Conservation (phyloP, 2,113 vertebrate species). For the Pongo abelii region DNA sequence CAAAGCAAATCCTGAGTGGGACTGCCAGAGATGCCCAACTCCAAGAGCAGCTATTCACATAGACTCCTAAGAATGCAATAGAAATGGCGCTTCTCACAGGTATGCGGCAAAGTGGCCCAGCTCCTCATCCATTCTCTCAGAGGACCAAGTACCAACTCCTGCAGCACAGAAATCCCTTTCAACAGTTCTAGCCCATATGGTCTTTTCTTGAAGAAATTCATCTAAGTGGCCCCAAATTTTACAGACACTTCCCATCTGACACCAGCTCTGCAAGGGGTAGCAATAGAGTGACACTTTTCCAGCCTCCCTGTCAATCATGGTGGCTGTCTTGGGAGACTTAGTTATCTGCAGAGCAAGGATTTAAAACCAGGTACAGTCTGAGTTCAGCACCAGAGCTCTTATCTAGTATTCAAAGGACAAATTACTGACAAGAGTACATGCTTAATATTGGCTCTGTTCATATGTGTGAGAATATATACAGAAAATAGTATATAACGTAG, state of each 20-base stretch:
- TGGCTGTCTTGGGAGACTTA: background rate
- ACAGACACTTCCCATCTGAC: background rate
- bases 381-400: background rate
- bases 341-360: background rate
- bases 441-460: background rate
- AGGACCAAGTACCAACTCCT: rapidly evolving
- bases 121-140: rapidly evolving
- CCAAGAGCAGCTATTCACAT: background rate
- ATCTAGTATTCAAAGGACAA: background rate
- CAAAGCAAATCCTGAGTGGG: no score
- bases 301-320: background rate
- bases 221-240: no score
- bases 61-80: rapidly evolving
- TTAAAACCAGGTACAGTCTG: background rate
- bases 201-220: background rate
- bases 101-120: rapidly evolving
- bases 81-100: rapidly evolving
- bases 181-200: rapidly evolving
- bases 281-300: no score
- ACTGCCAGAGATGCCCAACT: rapidly evolving
- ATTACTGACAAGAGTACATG: background rate
- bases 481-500: background rate
- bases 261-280: background rate
- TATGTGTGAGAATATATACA: background rate
- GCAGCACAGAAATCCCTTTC: rapidly evolving